phyloP scores from a whole-genome alignment of 1,140 invertebrate species.

The Monochamus saltuarius region DNA sequence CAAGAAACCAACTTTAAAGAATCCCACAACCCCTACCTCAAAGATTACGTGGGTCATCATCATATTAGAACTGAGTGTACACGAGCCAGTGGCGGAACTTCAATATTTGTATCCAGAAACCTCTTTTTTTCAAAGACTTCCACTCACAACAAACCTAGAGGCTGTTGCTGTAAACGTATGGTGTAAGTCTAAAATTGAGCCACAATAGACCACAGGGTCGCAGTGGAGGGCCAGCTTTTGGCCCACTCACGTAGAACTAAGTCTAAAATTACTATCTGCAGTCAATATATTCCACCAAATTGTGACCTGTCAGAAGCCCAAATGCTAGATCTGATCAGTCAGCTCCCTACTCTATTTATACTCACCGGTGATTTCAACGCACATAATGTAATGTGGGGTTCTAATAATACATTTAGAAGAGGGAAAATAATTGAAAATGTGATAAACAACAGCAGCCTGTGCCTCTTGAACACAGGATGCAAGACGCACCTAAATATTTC shows the following conservation, averaged over 20 bases:
- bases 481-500: too few relatives aligned
- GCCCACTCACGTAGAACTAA: too few relatives aligned
- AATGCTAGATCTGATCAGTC: conserved; percentile 18
- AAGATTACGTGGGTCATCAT: conserved; percentile 1
- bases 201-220: too few relatives aligned
- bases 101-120: conserved; percentile 7
- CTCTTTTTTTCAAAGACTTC: conserved; percentile 3
- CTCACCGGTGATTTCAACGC: conserved; percentile 27
- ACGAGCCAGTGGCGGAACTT: conserved; percentile 12
- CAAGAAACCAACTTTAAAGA: conserved; percentile 11
- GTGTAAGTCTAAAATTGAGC: too few relatives aligned
- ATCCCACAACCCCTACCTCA: neutral
- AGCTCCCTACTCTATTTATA: conserved; percentile 22
- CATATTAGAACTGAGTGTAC: neutral
- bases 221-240: too few relatives aligned
- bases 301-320: neutral
- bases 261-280: conserved; percentile 24
- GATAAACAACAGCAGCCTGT: too few relatives aligned
- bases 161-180: conserved; percentile 13
- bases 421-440: conserved; percentile 12
- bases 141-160: conserved; percentile 10
- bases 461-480: too few relatives aligned
- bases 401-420: too few relatives aligned
- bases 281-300: conserved; percentile 21
- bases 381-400: conserved; percentile 25